Evolutionary conservation across 2,888 invertebrate genomes (phyloP).

Genomic region (Pherbina coryleti): DNA sequence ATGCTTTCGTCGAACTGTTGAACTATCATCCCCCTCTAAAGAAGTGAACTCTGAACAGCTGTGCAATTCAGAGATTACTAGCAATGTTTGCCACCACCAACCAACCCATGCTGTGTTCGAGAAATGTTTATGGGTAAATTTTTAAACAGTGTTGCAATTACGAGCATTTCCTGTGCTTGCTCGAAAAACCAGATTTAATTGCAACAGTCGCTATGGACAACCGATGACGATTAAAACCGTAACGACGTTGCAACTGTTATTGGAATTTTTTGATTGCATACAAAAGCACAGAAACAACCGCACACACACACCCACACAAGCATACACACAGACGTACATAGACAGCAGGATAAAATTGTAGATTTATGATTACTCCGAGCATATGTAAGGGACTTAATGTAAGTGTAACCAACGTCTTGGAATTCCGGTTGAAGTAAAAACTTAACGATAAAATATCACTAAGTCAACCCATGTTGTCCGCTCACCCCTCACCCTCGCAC

Average conservation of each 20-base stretch:
- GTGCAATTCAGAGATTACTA: no score
- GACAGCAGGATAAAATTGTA: constrained; percentile 1
- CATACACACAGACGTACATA: not conserved
- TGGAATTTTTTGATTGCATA: not conserved
- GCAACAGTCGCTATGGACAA: constrained; percentile 24
- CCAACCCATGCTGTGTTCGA: not conserved
- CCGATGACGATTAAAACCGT: constrained; percentile 12
- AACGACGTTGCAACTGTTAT: not conserved
- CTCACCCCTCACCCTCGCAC: not conserved
- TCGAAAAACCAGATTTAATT: constrained; percentile 17
- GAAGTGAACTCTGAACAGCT: no score
- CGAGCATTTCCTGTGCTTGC: constrained; percentile 8
- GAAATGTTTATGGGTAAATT: not conserved
- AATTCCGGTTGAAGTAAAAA: no score
- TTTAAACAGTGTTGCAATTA: constrained; percentile 22
- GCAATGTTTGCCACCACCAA: not conserved
- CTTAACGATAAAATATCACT: not conserved
- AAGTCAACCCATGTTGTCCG: not conserved
- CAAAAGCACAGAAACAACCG: no score
- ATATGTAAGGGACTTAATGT: not conserved
- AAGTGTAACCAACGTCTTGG: no score
- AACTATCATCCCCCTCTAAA: no score
- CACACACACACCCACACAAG: no score
- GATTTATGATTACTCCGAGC: constrained; percentile 22
- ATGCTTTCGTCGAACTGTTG: no score